Evolutionary conservation across 2,113 vertebrate genomes (phyloP).

Genomic region (Callaeas wilsoni): DNA sequence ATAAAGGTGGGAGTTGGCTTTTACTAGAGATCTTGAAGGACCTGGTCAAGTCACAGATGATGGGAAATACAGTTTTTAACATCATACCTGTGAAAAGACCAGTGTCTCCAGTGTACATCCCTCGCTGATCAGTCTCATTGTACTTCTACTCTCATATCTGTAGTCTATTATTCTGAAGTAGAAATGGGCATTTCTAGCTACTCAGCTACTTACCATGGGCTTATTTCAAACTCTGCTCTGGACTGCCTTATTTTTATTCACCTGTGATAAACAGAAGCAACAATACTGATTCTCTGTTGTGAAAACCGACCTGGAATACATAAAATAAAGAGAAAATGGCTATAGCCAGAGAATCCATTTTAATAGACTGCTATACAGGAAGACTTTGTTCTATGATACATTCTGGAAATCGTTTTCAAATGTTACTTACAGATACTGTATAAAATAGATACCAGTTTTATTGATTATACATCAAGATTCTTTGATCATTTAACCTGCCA

Average conservation of each 20-base stretch:
- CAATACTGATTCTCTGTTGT: not conserved
- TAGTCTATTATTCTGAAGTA: not conserved
- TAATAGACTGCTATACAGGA: slow-evolving; percentile 62
- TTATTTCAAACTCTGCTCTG: not conserved
- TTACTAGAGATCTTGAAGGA: not conserved
- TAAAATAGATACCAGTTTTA: slow-evolving; percentile 70
- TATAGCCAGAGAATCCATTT: slow-evolving; percentile 56
- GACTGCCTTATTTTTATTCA: not conserved
- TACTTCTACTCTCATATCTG: not conserved
- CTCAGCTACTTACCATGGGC: not conserved
- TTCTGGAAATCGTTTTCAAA: slow-evolving; percentile 62
- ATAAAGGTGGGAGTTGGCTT: fast-evolving
- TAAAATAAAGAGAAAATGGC: slow-evolving; percentile 6
- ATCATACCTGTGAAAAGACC: not conserved
- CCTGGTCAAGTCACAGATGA: not conserved
- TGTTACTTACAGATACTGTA: slow-evolving; percentile 61
- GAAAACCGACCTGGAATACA: not conserved
- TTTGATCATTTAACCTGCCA: slow-evolving; percentile 20
- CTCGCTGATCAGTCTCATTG: not conserved
- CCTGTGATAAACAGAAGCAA: not conserved
- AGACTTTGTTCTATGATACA: slow-evolving; percentile 64
- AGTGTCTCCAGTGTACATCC: not conserved
- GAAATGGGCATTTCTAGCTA: not conserved
- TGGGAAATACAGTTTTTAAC: not conserved
- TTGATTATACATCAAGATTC: slow-evolving; percentile 58